Base-by-base conservation (phyloP, 2,888 invertebrate species). In the Campaea margaritaria region DNA sequence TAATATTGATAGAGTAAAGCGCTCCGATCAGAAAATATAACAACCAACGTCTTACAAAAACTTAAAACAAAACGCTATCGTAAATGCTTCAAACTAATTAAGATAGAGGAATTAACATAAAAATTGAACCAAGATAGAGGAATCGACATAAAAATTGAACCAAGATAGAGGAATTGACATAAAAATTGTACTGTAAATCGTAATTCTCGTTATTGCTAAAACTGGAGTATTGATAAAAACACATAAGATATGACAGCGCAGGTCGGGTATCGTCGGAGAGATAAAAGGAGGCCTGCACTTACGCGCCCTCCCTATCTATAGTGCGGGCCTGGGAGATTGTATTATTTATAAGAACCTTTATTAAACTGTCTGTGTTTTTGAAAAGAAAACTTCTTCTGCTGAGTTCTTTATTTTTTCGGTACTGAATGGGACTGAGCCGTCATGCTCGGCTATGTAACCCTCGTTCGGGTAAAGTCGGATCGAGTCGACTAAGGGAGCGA, bases 221-320 rank as follows among this genome's bases (percentile, higher is more conserved):
- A 79, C 74, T 78, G 72, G 71, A 73, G 76, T 81, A 87, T 87
- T 85, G 86, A 86, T 84, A 87, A 85, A 84, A 85, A 83, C 78
- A 78, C 75, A 84, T 85, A 86, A 84, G 85, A 87, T 89, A 87
- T 88, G 89, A 89, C 84, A 82, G 78, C 64, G 79, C 76, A 3
- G 47, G 38, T 48, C 48, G 70, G 74, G 82, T 79, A 80, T 79
- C 82, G 81, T 54, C 67, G 85, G 86, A 46, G 76, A 87, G 87
- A 90, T 90, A 88, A 90, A 89, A 85, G 89, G 75, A 81, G 79
- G 83, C 79, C 87, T 89, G 90, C 90, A 89, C 89, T 91, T 90
- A 90, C 89, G 87, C 89, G 84, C 73, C 64, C 72, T 69, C 50
- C 75, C 47, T 78, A 90, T 86, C 75, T 79, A 82, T 90, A 91